A percentile compares a stretch with the other conserved stretches of the same genome.
These are phyloP conservation scores for Tachina lurida DNA, from an alignment of 2,888 invertebrate species.

Conservation along the genomic window DNA sequence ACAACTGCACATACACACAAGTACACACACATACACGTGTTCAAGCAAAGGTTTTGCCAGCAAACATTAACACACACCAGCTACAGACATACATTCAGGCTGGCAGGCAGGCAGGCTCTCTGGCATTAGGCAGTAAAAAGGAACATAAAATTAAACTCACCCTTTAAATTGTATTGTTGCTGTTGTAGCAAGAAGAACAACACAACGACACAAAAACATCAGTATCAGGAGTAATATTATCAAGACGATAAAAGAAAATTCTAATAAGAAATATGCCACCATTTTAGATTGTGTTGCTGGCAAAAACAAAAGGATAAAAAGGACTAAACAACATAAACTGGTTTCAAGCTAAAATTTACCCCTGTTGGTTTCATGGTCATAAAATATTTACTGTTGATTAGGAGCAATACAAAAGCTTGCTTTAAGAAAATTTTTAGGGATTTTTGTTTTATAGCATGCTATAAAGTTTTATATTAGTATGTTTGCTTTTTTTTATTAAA, in stretches of 20 bases:
- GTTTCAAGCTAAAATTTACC: constrained; percentile 56
- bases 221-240: constrained; percentile 41
- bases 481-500: constrained; percentile 17
- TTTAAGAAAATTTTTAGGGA: constrained; percentile 31
- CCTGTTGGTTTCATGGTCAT: constrained; percentile 22
- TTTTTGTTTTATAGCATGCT: constrained; percentile 66
- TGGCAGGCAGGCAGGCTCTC: constrained; percentile 39
- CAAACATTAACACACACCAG: background rate
- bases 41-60: background rate
- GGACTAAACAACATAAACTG: constrained; percentile 42
- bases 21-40: background rate
- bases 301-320: constrained; percentile 20
- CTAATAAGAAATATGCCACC: constrained; percentile 81
- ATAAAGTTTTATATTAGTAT: constrained; percentile 39
- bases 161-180: constrained; percentile 44
- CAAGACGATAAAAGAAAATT: constrained; percentile 73
- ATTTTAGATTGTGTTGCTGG: constrained; percentile 75
- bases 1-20: background rate
- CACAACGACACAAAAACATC: background rate
- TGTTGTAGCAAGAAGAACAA: constrained; percentile 25
- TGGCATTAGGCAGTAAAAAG: constrained; percentile 46
- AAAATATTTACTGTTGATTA: constrained; percentile 15
- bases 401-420: constrained; percentile 12
- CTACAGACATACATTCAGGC: background rate
- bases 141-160: constrained; percentile 62